phyloP scores from a whole-genome alignment of 2,888 invertebrate species.

The Schrankia costaestrigalis region DNA sequence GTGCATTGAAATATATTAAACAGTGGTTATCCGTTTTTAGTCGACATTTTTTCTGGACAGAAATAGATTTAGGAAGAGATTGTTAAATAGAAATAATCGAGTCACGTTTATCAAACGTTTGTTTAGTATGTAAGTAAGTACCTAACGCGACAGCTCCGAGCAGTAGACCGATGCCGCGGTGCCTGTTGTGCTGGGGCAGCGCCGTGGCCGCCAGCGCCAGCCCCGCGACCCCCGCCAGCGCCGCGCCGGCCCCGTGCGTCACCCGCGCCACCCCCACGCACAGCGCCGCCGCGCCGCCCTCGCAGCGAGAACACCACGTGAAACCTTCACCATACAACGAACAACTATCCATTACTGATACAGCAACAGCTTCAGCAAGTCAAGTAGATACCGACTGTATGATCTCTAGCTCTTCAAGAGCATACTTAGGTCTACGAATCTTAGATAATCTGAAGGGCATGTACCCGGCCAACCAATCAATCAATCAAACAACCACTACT shows the following conservation, averaged over 20 bases:
- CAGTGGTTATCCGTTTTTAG: too few relatives aligned
- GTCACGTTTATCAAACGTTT: background rate
- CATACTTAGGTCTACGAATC: too few relatives aligned
- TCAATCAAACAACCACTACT: too few relatives aligned
- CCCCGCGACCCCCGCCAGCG: constrained; percentile 56
- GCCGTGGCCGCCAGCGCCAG: constrained; percentile 54
- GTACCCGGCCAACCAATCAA: too few relatives aligned
- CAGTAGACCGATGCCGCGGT: constrained; percentile 51
- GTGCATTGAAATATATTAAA: too few relatives aligned
- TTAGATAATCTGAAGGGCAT: too few relatives aligned
- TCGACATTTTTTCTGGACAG: too few relatives aligned
- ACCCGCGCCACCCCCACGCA: constrained; percentile 45
- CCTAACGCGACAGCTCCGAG: constrained; percentile 70
- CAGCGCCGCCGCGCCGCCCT: constrained; percentile 29
- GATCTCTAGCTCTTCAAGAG: too few relatives aligned
- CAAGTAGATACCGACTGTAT: too few relatives aligned
- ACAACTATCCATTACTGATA: too few relatives aligned
- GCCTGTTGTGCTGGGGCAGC: constrained; percentile 31
- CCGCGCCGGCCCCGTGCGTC: constrained; percentile 59
- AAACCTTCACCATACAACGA: constrained; percentile 21
- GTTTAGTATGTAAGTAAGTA: constrained; percentile 16
- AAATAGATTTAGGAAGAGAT: background rate
- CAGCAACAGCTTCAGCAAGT: too few relatives aligned
- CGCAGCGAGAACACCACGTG: constrained; percentile 18
- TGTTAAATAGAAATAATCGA: too few relatives aligned